Evolutionary conservation across 2,888 invertebrate genomes (phyloP).

Genomic region (Callyntrura sp.): DNA sequence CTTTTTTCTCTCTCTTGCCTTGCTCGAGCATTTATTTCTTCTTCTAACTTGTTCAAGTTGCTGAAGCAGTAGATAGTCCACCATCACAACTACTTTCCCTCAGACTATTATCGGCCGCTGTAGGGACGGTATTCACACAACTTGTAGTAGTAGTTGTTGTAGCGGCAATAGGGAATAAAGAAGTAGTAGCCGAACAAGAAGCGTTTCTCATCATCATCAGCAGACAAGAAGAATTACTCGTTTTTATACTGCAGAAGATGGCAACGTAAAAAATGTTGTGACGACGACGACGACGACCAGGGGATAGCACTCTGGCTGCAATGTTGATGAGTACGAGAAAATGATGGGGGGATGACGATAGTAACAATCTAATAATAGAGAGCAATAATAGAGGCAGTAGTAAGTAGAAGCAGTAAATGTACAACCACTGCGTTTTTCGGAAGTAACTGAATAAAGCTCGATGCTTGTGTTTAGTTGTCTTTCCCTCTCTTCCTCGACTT

Average conservation of each 20-base stretch:
- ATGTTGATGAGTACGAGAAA: slow-evolving; percentile 32
- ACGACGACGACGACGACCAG: neutral
- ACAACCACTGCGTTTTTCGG: slow-evolving; percentile 1
- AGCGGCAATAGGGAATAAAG: slow-evolving; percentile 28
- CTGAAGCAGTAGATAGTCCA: slow-evolving; percentile 55
- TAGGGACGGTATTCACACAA: slow-evolving; percentile 17
- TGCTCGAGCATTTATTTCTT: slow-evolving; percentile 42
- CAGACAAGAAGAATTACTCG: slow-evolving; percentile 44
- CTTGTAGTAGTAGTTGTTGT: neutral
- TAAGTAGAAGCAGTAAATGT: slow-evolving; percentile 25
- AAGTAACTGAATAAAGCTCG: slow-evolving; percentile 65
- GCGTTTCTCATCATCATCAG: slow-evolving; percentile 64
- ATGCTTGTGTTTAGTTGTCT: slow-evolving; percentile 37
- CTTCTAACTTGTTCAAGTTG: slow-evolving; percentile 60
- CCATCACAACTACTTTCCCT: slow-evolving; percentile 23
- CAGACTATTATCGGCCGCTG: slow-evolving; percentile 22
- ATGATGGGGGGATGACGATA: slow-evolving; percentile 48
- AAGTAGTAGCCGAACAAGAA: neutral
- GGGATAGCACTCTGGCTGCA: slow-evolving; percentile 19
- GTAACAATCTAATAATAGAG: slow-evolving; percentile 50
- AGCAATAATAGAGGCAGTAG: slow-evolving; percentile 31
- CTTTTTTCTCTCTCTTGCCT: slow-evolving; percentile 8
- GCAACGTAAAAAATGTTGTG: slow-evolving; percentile 42
- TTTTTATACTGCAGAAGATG: slow-evolving; percentile 56
- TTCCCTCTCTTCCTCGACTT: slow-evolving; percentile 48